Base-by-base conservation (phyloP, 2,888 invertebrate species). In the Drosophila buzzatii region DNA sequence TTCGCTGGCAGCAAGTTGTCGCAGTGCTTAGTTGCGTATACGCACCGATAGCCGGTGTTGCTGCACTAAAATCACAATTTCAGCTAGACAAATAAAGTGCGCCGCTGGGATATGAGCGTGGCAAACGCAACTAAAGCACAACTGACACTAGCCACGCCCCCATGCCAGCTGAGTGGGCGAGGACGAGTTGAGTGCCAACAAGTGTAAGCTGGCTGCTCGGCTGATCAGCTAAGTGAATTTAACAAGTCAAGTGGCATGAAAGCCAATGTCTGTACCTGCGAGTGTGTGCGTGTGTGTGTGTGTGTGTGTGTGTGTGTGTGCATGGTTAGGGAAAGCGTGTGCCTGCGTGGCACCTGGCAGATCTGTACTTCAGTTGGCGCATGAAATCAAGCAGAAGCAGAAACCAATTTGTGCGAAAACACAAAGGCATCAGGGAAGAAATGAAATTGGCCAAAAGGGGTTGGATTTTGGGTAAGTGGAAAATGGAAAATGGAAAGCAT, bases 381-480 rank as follows among this genome's bases (percentile, higher is more conserved):
- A 87, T 76, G 85, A 87, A 85, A 84, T 85, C 85, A 85, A 85
- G 85, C 85, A 87, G 85, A 85, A 84, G 72, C 82, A 70, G 86
- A 87, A 85, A 87, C 74, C 87, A 85, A 85, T 85, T 87, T 85
- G 80, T 80, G 87, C 76, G 74, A 76, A 85, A 85, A 78, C 67
- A 76, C 76, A 83, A 81, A 76, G 68, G 67, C 70, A 76, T 42
- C 65, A 45, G 56, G 41, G 37, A 64, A 47, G 79, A 82, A 78
- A 75, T 78, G 59, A 82, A 85, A 85, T 87, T 87, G 85, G 87
- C 85, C 75, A 79, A 85, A 74, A 67, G 64, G 73, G 67, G 73
- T 66, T 82, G 39, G 68, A 61, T 73, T 79, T 70, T 51, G 45
- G 66, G 62, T 65, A 62, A 39, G 49, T 66, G 62, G 58, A 49